Conservation (phyloP, 92 coral and sea anemone genomes). For the Paragorgia papillata region DNA sequence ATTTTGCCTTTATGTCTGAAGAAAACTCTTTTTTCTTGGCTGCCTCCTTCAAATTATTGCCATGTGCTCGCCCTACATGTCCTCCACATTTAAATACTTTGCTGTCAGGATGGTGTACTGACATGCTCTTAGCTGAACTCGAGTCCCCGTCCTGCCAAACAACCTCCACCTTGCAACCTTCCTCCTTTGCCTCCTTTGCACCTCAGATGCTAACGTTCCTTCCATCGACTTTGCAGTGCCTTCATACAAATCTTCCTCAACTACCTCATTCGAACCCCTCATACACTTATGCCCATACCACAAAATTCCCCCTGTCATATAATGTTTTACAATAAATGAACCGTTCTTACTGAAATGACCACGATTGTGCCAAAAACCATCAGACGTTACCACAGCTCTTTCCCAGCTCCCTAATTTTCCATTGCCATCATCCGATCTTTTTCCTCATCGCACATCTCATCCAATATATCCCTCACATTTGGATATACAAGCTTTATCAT, state of each 20-base stretch:
- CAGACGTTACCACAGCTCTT: too few species aligned
- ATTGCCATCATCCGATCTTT: too few species aligned
- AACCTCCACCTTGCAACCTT: constrained; percentile 45
- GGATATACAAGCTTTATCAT: too few species aligned
- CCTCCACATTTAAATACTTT: constrained; percentile 52
- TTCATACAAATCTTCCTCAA: constrained; percentile 40
- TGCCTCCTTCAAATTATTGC: too few species aligned
- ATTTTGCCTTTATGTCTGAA: too few species aligned
- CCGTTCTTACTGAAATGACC: too few species aligned
- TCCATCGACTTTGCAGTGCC: constrained; percentile 72
- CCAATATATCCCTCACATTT: too few species aligned
- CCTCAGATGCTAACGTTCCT: constrained; percentile 52
- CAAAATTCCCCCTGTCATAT: constrained; percentile 53
- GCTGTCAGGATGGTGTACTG: background rate
- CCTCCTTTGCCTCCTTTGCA: constrained; percentile 46
- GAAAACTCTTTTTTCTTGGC: too few species aligned
- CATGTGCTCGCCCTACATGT: constrained; percentile 61
- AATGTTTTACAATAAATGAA: constrained; percentile 47
- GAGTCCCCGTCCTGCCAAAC: constrained; percentile 63
- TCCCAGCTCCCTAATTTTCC: too few species aligned
- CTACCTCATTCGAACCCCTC: constrained; percentile 52
- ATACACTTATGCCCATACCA: constrained; percentile 65
- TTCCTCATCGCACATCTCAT: too few species aligned
- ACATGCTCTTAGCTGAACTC: constrained; percentile 19
- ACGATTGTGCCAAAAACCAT: too few species aligned